A percentile compares a stretch with the other conserved stretches of the same genome.
Evolutionary conservation across 1,140 invertebrate species (phyloP).

Genomic region (Dinoponera quadriceps): DNA sequence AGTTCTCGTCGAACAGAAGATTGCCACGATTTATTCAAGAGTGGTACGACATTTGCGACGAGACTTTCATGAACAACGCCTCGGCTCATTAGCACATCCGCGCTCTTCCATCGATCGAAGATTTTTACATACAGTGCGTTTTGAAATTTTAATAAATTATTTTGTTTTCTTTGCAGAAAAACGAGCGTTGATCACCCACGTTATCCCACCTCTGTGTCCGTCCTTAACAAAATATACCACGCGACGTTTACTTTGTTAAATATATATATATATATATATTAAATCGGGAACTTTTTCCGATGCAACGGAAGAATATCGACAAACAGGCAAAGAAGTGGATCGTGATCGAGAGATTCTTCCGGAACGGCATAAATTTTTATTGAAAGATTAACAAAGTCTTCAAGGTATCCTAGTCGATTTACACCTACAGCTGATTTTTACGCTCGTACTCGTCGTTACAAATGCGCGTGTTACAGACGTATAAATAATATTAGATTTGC

Average conservation of each 20-base stretch:
- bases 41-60: slow-evolving; percentile 85
- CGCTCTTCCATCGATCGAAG: slow-evolving; percentile 4
- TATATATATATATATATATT: not conserved
- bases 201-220: not conserved
- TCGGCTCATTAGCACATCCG: slow-evolving; percentile 18
- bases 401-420: slow-evolving; percentile 67
- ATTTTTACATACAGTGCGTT: slow-evolving; percentile 3
- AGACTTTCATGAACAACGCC: slow-evolving; percentile 69
- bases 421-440: slow-evolving; percentile 62
- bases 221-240: not conserved
- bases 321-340: not conserved
- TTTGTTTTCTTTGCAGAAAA: not conserved
- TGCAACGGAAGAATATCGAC: not conserved
- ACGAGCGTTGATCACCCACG: not conserved
- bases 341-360: slow-evolving; percentile 20
- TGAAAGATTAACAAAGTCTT: slow-evolving; percentile 78
- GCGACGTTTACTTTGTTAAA: not conserved
- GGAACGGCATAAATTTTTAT: slow-evolving; percentile 79
- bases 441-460: slow-evolving; percentile 21
- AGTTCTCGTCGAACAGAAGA: slow-evolving; percentile 75
- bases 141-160: not conserved
- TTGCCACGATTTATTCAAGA: slow-evolving; percentile 82
- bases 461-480: slow-evolving; percentile 57
- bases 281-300: too few species aligned
- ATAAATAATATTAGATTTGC: slow-evolving; percentile 78